Conservation (phyloP, 2,113 vertebrate species). For the Eclectus roratus region DNA sequence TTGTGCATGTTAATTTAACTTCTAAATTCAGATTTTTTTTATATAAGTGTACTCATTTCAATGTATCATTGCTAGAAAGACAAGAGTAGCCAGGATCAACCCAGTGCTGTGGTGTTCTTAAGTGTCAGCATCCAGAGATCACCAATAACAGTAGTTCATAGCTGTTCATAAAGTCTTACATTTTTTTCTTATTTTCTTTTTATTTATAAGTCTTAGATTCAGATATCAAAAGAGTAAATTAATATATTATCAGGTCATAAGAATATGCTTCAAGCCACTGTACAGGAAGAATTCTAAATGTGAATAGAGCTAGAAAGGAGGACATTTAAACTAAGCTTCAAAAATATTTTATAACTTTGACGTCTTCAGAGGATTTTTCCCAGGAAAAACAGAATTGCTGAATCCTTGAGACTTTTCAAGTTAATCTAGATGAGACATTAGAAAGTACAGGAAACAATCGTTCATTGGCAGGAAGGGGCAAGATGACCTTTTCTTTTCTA, state of each 20-base stretch:
- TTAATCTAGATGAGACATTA: not conserved
- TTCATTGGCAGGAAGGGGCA: not conserved
- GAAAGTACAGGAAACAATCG: conserved; percentile 30
- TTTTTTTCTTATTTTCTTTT: too few relatives aligned
- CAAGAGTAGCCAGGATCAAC: not conserved
- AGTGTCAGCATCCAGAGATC: not conserved
- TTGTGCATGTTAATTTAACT: not conserved
- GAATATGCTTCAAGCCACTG: not conserved
- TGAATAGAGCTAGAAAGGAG: not conserved
- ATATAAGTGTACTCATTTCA: not conserved
- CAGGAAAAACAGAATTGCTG: not conserved
- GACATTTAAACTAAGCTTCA: not conserved
- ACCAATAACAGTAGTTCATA: not conserved
- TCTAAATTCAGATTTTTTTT: not conserved
- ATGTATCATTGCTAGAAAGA: not conserved
- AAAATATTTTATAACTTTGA: not conserved
- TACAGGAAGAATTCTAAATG: not conserved
- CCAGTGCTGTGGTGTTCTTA: not conserved
- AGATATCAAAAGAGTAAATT: not conserved
- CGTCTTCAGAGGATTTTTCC: not conserved
- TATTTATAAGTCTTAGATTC: not conserved
- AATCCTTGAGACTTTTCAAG: not conserved
- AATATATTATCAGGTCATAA: not conserved
- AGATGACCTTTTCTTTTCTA: conserved; percentile 33
- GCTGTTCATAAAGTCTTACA: not conserved